Evolutionary conservation across 2,797 vertebrate species (phyloP).

Genomic region (Diplodus puntazzo): DNA sequence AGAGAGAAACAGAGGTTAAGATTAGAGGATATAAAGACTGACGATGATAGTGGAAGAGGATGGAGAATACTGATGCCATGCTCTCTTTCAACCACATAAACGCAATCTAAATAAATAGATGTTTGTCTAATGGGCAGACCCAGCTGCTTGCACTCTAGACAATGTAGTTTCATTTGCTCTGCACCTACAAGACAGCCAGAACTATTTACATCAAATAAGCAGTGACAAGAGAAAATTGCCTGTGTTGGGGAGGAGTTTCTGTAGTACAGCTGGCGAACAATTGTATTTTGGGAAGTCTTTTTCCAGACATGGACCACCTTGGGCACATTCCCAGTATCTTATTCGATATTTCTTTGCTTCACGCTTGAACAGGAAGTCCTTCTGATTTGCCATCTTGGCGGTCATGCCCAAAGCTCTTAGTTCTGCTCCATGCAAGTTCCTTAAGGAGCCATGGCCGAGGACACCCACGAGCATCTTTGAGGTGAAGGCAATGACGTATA

Average conservation of each 20-base stretch:
- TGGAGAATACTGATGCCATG: constrained; percentile 4
- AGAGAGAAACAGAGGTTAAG: constrained; percentile 10
- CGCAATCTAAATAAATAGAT: constrained; percentile 46
- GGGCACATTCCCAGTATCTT: too few species aligned
- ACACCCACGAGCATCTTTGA: too few species aligned
- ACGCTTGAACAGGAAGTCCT: too few species aligned
- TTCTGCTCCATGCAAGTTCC: too few species aligned
- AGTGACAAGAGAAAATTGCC: background rate
- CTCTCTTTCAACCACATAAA: constrained; percentile 18
- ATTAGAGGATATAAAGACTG: constrained; percentile 14
- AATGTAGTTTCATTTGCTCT: constrained; percentile 59
- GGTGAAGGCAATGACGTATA: too few species aligned
- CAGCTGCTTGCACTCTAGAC: constrained; percentile 53
- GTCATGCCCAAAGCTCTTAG: too few species aligned
- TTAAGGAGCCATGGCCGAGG: too few species aligned
- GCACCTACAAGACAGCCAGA: constrained; percentile 41
- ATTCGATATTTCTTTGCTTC: too few species aligned
- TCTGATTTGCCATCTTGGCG: too few species aligned
- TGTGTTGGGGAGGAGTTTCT: background rate
- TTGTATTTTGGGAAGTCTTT: background rate
- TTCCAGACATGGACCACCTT: background rate
- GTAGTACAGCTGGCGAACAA: constrained; percentile 1
- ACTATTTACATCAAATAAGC: constrained; percentile 56
- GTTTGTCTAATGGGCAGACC: constrained; percentile 63
- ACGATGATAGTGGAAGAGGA: constrained; percentile 10